Percentiles rank a stretch among this genome's conserved stretches.
Evolutionary conservation across 1,140 invertebrate species (phyloP).

Genomic region (Drosophila kohkoa): DNA sequence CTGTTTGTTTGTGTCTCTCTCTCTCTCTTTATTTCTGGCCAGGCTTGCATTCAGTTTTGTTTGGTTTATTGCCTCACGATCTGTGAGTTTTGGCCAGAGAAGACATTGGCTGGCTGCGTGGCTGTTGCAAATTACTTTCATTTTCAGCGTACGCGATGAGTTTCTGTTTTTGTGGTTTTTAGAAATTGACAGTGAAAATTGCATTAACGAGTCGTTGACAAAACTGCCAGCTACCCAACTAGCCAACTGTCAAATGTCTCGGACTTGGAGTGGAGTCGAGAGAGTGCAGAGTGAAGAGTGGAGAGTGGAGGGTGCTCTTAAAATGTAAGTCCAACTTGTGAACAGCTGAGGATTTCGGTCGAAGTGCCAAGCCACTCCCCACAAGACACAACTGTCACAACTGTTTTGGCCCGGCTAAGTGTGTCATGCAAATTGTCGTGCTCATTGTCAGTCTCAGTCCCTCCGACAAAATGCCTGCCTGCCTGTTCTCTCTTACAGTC

Average conservation of each 20-base stretch:
- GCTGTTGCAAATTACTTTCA: conserved; percentile 78
- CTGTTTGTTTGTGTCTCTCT: background rate
- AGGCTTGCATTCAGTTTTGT: conserved; percentile 47
- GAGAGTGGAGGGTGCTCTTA: background rate
- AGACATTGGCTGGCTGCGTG: conserved; percentile 52
- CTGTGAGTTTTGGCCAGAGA: conserved; percentile 56
- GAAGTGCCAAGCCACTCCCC: conserved; percentile 18
- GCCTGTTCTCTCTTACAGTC: conserved; percentile 26
- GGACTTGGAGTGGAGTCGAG: background rate
- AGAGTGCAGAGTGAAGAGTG: too few species aligned
- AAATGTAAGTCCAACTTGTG: conserved; percentile 60
- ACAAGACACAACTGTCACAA: background rate
- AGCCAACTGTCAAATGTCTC: background rate
- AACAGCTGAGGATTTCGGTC: conserved; percentile 60
- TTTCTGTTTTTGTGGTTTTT: conserved; percentile 49
- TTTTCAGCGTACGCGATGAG: conserved; percentile 49
- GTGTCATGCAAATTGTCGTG: conserved; percentile 74
- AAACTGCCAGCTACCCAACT: conserved; percentile 48
- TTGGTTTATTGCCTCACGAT: conserved; percentile 60
- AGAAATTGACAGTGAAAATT: conserved; percentile 72
- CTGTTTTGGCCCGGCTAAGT: conserved; percentile 48
- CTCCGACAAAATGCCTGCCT: background rate
- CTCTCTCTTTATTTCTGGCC: background rate
- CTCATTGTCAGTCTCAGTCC: conserved; percentile 20
- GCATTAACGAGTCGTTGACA: conserved; percentile 65